Base-by-base conservation (phyloP, 2,113 vertebrate species). In the Capricornis sumatraensis region DNA sequence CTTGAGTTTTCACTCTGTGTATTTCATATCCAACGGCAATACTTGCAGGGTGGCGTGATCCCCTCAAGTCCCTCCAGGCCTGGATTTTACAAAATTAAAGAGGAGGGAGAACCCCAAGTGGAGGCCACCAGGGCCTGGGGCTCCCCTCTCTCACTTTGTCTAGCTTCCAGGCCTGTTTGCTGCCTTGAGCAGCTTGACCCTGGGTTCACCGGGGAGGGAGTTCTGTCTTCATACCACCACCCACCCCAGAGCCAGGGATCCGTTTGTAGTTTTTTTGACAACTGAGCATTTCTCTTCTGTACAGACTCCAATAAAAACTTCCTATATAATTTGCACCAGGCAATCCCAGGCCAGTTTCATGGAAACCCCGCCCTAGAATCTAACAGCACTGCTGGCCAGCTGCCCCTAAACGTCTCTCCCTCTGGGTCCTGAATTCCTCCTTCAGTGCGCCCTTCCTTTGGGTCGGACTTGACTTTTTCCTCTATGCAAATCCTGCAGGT, bases 251-350 rank as follows among this genome's bases (percentile, higher is more conserved):
- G 94, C 91, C 91, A 96, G 95, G 92, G 86, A 76, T 98, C 89
- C 4, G 9, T 98, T 98, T 98, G 94, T 98, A 98, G 93, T 40
- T 87, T 96, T 55, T 96, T 93, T 47, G 81, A 97, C 91, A 95
- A 96, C 64, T 93, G 89, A 97, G 91, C 82, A 62, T 97, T 98
- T 97, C 91, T 98, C 89, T 96, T 93, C 97, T 98, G 96, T 98
- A 97, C 55, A 96, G 96, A 84, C 95, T 83, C 94, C 91, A 97
- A 98, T 98, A 98, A 96, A 98, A 95, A 43, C 58, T 53, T 92
- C 78, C 45, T 53, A 60, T 53, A 52, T 67, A 50, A 84, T 97
- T 97, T 96, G 91, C 91, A 97, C 27, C 78, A 33, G 27, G 71
- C 87, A 74, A 76, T 90, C 76, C 36, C 27, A 81, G 21, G 45